Base-by-base conservation (phyloP, 1,140 invertebrate genomes). In the Halotydeus destructor region DNA sequence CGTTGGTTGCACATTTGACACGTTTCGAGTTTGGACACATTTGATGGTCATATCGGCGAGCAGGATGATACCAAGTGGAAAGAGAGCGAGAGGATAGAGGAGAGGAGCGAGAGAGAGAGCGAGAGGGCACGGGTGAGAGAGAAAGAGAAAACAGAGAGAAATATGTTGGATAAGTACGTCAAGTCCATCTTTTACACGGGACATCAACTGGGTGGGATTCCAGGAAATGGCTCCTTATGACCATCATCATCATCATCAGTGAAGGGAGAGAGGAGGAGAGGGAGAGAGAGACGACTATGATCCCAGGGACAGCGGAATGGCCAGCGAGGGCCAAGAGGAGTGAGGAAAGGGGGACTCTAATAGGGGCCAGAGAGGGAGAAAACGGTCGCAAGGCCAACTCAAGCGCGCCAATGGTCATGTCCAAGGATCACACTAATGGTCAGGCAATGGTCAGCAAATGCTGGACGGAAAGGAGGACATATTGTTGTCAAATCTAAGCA, bases 401-500 rank as follows among this genome's bases (percentile, higher is more conserved):
- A 32, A 41, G n/a, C 14, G 34, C 18, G 30, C 6, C 5, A 35
- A 42, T 5, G 18, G 5, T 38, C 5, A 23, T 19, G 2, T 8
- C 11, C 11, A 12, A 35, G 12, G 12, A 21, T n/a, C 19, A 35
- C 11, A n/a, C 2, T 18, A 35, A 34, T n/a, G 19, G 19, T 16
- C 5, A 3, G 9, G 11, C 24, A 25, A 21, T 8, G n/a, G 22
- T 47, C 41, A 47, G 21, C 45, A 47, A 16, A 46, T 24, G 19
- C 41, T 45, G 11, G 45, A 27, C 8, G 45, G 45, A 16, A 41
- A 47, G 18, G 41, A 36, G 14, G 45, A 28, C n/a, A n/a, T n/a
- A n/a, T n/a, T n/a, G 23, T 43, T 27, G 38, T 47, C 45, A 33
- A 47, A 47, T 21, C 26, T 19, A 22, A 47, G 26, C 16, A 47